phyloP scores from a whole-genome alignment of 2,797 vertebrate species.

The Paguma larvata region DNA sequence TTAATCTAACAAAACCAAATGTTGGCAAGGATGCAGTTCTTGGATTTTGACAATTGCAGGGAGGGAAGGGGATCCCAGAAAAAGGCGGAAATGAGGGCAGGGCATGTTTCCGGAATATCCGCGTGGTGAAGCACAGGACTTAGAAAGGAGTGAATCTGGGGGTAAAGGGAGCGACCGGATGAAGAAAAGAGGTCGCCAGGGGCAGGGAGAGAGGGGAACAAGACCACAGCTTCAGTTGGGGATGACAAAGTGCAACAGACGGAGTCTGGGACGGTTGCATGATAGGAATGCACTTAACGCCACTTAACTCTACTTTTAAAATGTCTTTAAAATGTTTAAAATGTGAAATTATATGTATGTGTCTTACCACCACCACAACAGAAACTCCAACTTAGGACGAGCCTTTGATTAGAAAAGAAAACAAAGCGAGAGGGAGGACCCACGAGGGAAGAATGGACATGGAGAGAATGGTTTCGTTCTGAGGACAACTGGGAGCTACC shows the following conservation, averaged over 20 bases:
- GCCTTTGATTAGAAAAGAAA: not conserved
- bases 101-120: not conserved
- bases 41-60: not conserved
- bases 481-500: not conserved
- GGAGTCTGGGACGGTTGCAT: not conserved
- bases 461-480: not conserved
- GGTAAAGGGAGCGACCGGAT: not conserved
- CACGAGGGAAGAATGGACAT: not conserved
- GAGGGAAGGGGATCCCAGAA: not conserved
- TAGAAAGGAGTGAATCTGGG: not conserved
- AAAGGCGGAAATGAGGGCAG: not conserved
- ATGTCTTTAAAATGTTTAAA: not conserved
- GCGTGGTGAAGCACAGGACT: not conserved
- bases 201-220: fast-evolving
- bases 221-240: not conserved
- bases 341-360: not conserved
- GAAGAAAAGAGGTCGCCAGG: not conserved
- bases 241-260: not conserved
- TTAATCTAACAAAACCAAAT: not conserved
- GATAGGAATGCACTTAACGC: not conserved
- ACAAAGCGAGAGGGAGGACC: not conserved
- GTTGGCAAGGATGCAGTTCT: not conserved
- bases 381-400: not conserved
- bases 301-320: not conserved
- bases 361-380: not conserved